Evolutionary conservation across 2,113 vertebrate species (phyloP).

Genomic region (Ochotona curzoniae): DNA sequence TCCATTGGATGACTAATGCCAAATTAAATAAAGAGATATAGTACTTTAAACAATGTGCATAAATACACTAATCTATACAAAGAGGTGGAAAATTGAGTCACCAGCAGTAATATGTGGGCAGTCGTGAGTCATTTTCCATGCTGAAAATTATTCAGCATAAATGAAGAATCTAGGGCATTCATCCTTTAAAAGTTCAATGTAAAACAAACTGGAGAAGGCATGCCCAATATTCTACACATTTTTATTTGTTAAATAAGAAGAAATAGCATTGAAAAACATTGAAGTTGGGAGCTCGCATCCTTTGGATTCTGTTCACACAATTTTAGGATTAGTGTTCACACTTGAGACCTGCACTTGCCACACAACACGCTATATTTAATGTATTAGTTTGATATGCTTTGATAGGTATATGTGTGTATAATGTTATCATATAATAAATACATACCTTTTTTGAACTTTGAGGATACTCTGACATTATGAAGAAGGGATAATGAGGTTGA

Average conservation of each 20-base stretch:
- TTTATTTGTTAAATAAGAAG: too few relatives aligned
- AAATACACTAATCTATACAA: constrained; percentile 22
- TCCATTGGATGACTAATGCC: constrained; percentile 1
- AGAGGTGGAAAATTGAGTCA: constrained; percentile 24
- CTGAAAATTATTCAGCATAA: not conserved
- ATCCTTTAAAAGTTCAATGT: not conserved
- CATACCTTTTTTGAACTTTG: not conserved
- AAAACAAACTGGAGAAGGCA: not conserved
- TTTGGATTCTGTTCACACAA: not conserved
- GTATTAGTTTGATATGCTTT: not conserved
- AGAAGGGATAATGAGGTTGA: not conserved
- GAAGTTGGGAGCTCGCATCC: not conserved
- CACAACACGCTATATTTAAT: not conserved
- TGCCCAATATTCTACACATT: too few relatives aligned
- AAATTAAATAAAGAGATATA: constrained; percentile 47
- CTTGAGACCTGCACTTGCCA: not conserved
- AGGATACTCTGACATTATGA: not conserved
- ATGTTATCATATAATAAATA: not conserved
- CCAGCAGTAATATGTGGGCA: not conserved
- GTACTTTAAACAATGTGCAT: constrained; percentile 36
- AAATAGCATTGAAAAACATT: not conserved
- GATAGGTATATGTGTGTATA: fast-evolving
- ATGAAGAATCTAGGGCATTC: not conserved
- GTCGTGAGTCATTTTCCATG: not conserved
- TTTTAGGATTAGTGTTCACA: not conserved